phyloP scores from a whole-genome alignment of 2,113 vertebrate genomes.

The Danionella cerebrum region DNA sequence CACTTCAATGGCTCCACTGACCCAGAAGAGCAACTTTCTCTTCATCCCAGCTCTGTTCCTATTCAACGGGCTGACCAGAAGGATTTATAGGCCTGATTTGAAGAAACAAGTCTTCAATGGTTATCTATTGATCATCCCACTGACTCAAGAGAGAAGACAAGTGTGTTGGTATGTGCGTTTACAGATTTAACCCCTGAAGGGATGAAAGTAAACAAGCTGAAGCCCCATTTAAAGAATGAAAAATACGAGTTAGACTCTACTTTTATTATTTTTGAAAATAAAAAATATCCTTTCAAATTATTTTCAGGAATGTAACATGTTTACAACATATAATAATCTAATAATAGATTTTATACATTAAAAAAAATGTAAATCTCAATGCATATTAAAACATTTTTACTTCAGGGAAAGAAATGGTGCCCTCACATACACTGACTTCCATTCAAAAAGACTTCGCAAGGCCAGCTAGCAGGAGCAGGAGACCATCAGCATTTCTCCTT shows the following conservation, averaged over 20 bases:
- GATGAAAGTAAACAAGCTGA: conserved; percentile 7
- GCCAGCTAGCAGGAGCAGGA: too few relatives aligned
- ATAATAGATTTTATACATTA: background rate
- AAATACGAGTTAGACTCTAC: too few relatives aligned
- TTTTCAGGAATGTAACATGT: background rate
- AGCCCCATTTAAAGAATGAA: background rate
- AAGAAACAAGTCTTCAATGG: conserved; percentile 12
- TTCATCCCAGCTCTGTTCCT: conserved; percentile 78
- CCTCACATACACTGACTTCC: too few relatives aligned
- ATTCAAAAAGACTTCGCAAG: too few relatives aligned
- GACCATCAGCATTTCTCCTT: too few relatives aligned
- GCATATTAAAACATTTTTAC: too few relatives aligned
- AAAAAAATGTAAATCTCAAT: too few relatives aligned
- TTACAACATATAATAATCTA: background rate
- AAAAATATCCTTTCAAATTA: too few relatives aligned
- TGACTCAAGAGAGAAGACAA: conserved; percentile 1
- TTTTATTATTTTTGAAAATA: too few relatives aligned
- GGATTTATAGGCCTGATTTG: conserved; percentile 87
- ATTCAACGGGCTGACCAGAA: conserved; percentile 89
- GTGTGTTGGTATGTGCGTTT: conserved; percentile 6
- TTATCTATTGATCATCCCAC: conserved; percentile 2
- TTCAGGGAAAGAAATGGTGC: too few relatives aligned
- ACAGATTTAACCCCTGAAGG: background rate
- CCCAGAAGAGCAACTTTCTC: conserved; percentile 94
- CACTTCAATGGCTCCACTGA: conserved; percentile 98